Evolutionary conservation across 2,888 invertebrate genomes (phyloP).

Genomic region (Argyra leucocephala): DNA sequence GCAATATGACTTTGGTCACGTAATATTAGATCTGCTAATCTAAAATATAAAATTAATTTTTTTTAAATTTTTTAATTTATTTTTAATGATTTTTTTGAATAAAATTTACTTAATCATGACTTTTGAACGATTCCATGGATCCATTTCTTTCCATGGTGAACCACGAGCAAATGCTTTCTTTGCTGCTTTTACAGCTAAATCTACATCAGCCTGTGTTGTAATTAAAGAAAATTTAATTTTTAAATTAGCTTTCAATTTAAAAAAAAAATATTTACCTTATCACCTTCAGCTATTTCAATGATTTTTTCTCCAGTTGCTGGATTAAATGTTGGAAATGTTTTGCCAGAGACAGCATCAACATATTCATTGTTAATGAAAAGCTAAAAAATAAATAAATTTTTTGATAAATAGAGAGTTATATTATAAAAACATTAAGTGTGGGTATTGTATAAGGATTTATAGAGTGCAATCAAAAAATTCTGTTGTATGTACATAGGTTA

Average conservation of each 20-base stretch:
- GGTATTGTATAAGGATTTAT: no score
- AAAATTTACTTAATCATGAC: conserved; percentile 52
- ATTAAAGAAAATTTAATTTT: conserved; percentile 6
- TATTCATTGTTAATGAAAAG: conserved; percentile 75
- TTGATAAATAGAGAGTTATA: no score
- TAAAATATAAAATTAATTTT: conserved; percentile 20
- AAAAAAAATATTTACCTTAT: conserved; percentile 52
- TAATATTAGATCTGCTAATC: conserved; percentile 68
- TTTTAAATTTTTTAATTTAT: no score
- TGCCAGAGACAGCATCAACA: conserved; percentile 71
- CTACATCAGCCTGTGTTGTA: conserved; percentile 60
- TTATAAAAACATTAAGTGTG: no score
- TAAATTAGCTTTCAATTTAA: background rate
- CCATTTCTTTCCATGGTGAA: conserved; percentile 69
- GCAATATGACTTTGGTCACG: conserved; percentile 65
- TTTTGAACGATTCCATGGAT: conserved; percentile 67
- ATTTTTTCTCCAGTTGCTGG: conserved; percentile 71
- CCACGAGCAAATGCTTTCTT: conserved; percentile 63
- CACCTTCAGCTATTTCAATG: conserved; percentile 69
- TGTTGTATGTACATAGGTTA: no score
- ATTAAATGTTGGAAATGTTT: conserved; percentile 77
- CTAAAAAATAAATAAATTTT: conserved; percentile 39
- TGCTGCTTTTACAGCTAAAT: conserved; percentile 71
- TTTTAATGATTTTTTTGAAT: background rate
- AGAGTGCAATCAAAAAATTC: no score